Base-by-base conservation (phyloP, 2,888 invertebrate species). In the Atethmia centrago region DNA sequence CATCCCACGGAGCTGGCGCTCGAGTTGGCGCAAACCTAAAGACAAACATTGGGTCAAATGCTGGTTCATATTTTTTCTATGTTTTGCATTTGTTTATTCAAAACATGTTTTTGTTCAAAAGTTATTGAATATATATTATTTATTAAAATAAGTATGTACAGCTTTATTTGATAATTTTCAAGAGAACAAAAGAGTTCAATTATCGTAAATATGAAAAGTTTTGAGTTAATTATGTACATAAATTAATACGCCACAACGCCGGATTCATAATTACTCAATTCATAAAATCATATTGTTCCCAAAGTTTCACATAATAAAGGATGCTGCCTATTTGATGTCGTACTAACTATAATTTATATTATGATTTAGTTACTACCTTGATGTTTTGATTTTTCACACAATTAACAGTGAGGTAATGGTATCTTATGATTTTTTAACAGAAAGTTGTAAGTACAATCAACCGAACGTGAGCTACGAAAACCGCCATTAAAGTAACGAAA, bases 1-100 rank as follows among this genome's bases (percentile, higher is more conserved):
- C 99, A 87, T 98, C 98, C 99, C 99, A 99, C 7, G 99, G 99
- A 67, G 98, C 98, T 28, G 99, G 98, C 2, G 99, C 98, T 84
- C 98, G 97, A 5, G 99, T 99, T 69, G 99, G 99, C 90, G 99
- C 99, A 93, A 99, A 99, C 88, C 99, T 97, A 90, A 95, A 69
- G 89, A 87, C 62, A 92, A 91, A 71, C 14, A 31, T 62, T 62
- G 8, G 21, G 19, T 79, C 58, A 81, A 75, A 82, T 25, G 1
- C 58, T 65, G 31, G 49, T n/a, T 19, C 21, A 36, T 0, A n/a
- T 47, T 31, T 42, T 25, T 36, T 8, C 10, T 4, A 40, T 4
- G 10, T 14, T 45, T 12, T 16, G 45, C 21, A 53, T 53, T 61
- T 21, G 9, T 40, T 40, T 47, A 56, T 47, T 56, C 16, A 56